These are phyloP conservation scores for Geodia barretti DNA, from an alignment of 37 sponge, comb jelly and placozoan genomes.

Conservation along the genomic window DNA sequence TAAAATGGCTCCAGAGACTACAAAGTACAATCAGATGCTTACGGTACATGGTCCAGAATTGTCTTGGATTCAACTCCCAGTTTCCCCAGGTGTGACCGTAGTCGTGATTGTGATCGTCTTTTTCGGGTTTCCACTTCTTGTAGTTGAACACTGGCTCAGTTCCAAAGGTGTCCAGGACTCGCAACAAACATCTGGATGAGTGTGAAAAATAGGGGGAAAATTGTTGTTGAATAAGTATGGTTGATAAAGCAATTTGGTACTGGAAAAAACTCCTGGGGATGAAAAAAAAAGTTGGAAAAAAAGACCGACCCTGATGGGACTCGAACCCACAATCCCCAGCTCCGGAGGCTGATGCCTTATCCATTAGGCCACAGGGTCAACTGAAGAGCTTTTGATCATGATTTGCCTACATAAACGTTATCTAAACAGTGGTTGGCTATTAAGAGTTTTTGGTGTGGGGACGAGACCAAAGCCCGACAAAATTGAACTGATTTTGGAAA, in stretches of 20 bases:
- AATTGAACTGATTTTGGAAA: too few species aligned
- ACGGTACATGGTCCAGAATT: conserved; percentile 79
- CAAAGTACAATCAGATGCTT: too few species aligned
- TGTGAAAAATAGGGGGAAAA: neutral
- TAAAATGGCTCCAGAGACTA: too few species aligned
- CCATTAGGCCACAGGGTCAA: conserved; percentile 81
- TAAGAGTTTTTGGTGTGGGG: too few species aligned
- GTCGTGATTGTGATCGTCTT: neutral
- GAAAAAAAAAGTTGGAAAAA: conserved; percentile 17
- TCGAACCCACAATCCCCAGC: conserved; percentile 97
- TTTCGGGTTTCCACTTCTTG: conserved; percentile 51
- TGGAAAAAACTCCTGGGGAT: neutral
- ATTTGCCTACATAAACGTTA: too few species aligned
- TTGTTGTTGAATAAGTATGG: neutral
- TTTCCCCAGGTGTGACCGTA: conserved; percentile 65
- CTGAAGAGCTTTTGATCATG: too few species aligned
- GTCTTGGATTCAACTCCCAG: conserved; percentile 62
- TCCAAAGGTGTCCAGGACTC: conserved; percentile 87
- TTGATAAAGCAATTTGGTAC: neutral
- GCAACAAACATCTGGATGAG: conserved; percentile 51
- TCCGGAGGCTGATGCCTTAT: conserved; percentile 96
- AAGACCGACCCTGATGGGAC: conserved; percentile 91
- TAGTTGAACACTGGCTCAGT: conserved; percentile 77
- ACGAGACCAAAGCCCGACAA: too few species aligned
- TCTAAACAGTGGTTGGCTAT: too few species aligned